Evolutionary conservation across 1,140 invertebrate species (phyloP).

Genomic region (Rhynchophorus ferrugineus): DNA sequence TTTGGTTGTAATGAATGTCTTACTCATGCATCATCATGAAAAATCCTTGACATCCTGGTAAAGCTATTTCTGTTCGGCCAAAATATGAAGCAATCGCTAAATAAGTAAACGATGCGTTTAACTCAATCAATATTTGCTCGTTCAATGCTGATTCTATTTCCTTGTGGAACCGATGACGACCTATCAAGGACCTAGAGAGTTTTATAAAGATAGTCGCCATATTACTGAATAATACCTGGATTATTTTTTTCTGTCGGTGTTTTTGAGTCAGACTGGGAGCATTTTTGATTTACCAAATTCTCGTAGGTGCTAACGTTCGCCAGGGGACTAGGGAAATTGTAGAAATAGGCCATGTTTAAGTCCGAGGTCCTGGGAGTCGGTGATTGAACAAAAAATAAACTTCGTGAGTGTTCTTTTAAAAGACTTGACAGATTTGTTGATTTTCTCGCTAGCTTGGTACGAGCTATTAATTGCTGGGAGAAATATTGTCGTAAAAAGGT

Average conservation of each 20-base stretch:
- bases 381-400: background rate
- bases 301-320: slow-evolving; percentile 15
- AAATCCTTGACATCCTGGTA: slow-evolving; percentile 62
- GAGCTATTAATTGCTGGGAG: background rate
- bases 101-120: slow-evolving; percentile 77
- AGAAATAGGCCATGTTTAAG: slow-evolving; percentile 10
- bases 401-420: background rate
- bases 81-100: slow-evolving; percentile 75
- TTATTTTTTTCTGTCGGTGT: slow-evolving; percentile 3
- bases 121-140: slow-evolving; percentile 80
- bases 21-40: slow-evolving; percentile 59
- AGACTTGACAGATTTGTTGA: background rate
- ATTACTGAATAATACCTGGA: slow-evolving; percentile 7
- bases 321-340: slow-evolving; percentile 3
- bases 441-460: background rate
- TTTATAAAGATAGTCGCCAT: background rate
- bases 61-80: slow-evolving; percentile 68
- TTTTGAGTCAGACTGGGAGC: background rate
- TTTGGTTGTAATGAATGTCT: no score
- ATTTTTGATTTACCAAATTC: slow-evolving; percentile 17
- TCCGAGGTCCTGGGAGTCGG: background rate
- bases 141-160: slow-evolving; percentile 71
- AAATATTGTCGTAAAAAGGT: background rate
- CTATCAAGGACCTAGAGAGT: background rate
- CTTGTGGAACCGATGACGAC: slow-evolving; percentile 65